These are phyloP conservation scores for Apocrypta bakeri DNA, from an alignment of 1,140 invertebrate genomes.

Conservation along the genomic window DNA sequence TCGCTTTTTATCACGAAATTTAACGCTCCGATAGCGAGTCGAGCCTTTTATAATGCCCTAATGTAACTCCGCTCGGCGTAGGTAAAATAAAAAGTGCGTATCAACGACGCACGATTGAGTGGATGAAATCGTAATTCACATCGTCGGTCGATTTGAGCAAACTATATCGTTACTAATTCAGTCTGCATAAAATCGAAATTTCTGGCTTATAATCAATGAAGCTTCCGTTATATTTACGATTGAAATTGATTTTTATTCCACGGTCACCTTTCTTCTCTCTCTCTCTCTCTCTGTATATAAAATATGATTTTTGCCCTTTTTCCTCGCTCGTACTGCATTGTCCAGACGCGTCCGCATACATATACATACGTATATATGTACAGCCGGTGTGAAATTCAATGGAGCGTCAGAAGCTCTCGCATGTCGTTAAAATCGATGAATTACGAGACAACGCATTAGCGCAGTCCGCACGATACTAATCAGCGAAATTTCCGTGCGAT, in stretches of 20 bases:
- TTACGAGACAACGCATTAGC: slow-evolving; percentile 73
- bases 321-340: background rate
- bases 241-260: slow-evolving; percentile 44
- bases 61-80: too few species aligned
- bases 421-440: slow-evolving; percentile 72
- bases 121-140: too few species aligned
- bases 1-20: slow-evolving; percentile 51
- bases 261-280: background rate
- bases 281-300: background rate
- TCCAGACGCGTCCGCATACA: background rate
- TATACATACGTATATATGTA: background rate
- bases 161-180: slow-evolving; percentile 41
- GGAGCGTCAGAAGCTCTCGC: slow-evolving; percentile 61
- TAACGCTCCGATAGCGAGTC: background rate
- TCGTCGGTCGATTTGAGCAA: slow-evolving; percentile 26
- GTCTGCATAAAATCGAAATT: slow-evolving; percentile 42
- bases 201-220: slow-evolving; percentile 24
- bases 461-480: slow-evolving; percentile 73
- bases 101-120: too few species aligned
- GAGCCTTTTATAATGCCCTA: too few species aligned
- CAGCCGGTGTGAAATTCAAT: slow-evolving; percentile 66
- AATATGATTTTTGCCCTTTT: slow-evolving; percentile 42
- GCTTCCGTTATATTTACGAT: slow-evolving; percentile 21
- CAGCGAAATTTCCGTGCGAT: slow-evolving; percentile 71
- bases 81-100: too few species aligned